Base-by-base conservation (phyloP, 92 coral and sea anemone genomes). In the Bergia puertoricense region DNA sequence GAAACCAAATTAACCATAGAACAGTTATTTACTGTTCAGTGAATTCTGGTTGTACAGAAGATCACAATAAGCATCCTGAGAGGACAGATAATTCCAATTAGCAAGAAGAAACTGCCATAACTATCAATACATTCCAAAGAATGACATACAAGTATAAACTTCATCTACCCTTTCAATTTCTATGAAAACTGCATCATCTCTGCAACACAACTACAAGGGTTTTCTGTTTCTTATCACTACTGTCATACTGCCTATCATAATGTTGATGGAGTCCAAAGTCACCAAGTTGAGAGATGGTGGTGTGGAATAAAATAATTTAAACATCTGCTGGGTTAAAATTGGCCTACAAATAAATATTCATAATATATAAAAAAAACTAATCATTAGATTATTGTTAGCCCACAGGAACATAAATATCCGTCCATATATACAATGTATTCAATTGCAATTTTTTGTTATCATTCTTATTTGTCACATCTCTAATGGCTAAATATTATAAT, bases 401-500 rank as follows among this genome's bases (percentile, higher is more conserved):
- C 80, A 76, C 80, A 76, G 46, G 50, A 76, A 40, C 48, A 72
- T 1, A 16, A 76, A 14, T 18, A 22, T 14, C 10, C 50, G 0
- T 75, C 50, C 22, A 16, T 74, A 15, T 75, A 39, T 37, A 76
- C 44, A 22, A 40, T 42, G 48, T 76, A 76, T 76, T 76, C 80
- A 76, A 76, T 37, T 76, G 80, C 46, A 40, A 75, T 40, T 40
- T 76, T 18, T 72, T 11, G 0, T 37, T 23, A 16, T 5, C 42
- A 74, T 38, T 74, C 77, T 74, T 38, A 39, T 74, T 74, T 36
- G 77, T 74, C 8, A n/a, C 22, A 74, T 37, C 20, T 74, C 46
- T 76, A 41, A 76, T 76, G 10, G 80, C 54, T 76, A 18, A 76
- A 76, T 43, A 76, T 76, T 43, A 11, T 76, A 41, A 74, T 76